Evolutionary conservation across 2,797 vertebrate genomes (phyloP).

Genomic region (Euphonia xanthogaster): DNA sequence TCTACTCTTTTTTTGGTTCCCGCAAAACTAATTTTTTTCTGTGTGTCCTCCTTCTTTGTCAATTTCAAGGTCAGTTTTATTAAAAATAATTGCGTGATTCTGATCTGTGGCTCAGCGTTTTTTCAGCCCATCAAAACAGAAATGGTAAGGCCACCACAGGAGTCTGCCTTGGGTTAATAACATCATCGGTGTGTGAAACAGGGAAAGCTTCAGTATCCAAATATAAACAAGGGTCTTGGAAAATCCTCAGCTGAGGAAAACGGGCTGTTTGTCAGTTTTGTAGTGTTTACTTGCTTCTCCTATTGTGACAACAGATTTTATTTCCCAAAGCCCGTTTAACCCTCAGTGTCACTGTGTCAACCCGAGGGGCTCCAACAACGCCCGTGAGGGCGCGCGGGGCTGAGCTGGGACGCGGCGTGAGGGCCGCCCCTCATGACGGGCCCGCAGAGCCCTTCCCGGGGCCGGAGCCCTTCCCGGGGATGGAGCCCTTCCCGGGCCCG

Average conservation of each 20-base stretch:
- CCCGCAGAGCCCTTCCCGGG: not conserved
- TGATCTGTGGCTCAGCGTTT: not conserved
- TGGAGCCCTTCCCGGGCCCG: too few species aligned
- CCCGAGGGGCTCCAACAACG: rapidly evolving
- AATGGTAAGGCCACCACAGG: not conserved
- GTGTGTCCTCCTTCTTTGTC: not conserved
- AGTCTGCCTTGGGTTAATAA: not conserved
- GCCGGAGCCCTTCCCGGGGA: too few species aligned
- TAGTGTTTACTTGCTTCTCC: not conserved
- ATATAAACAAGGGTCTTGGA: not conserved
- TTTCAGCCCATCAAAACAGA: not conserved
- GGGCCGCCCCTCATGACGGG: not conserved
- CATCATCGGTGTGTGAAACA: not conserved
- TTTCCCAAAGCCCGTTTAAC: not conserved
- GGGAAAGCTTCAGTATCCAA: not conserved
- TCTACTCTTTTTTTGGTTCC: not conserved
- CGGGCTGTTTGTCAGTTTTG: not conserved
- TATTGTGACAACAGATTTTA: not conserved
- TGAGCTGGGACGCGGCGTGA: rapidly evolving
- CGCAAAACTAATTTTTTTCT: not conserved
- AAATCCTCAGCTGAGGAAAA: not conserved
- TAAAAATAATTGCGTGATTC: not conserved
- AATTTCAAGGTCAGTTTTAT: not conserved
- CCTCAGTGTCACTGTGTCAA: rapidly evolving
- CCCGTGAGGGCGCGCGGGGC: not conserved